Conservation (phyloP, 92 coral and sea anemone genomes). For the Phenganax marumi region DNA sequence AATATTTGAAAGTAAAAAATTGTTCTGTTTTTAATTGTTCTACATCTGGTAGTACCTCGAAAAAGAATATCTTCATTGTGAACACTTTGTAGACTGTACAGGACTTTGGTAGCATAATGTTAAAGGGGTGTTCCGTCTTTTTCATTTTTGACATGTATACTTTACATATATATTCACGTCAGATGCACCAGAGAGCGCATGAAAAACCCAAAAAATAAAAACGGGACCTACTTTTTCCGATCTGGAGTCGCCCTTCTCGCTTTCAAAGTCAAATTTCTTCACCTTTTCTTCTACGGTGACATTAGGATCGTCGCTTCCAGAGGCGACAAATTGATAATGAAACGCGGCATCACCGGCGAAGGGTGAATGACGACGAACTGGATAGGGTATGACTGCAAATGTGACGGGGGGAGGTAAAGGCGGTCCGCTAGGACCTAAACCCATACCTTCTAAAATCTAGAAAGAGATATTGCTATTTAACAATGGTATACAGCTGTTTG, state of each 20-base stretch:
- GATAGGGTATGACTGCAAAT: constrained; percentile 97
- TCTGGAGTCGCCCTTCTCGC: constrained; percentile 78
- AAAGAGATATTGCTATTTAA: neutral
- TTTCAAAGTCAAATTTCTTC: constrained; percentile 79
- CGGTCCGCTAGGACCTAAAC: constrained; percentile 92
- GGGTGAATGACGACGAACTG: constrained; percentile 94
- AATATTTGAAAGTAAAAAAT: too few species aligned
- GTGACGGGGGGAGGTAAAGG: constrained; percentile 99
- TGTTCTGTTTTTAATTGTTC: too few species aligned
- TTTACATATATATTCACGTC: too few species aligned
- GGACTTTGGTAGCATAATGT: too few species aligned
- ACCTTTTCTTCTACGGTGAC: constrained; percentile 78
- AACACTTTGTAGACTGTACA: too few species aligned
- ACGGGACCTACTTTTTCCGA: constrained; percentile 53
- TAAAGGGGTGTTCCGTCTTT: too few species aligned
- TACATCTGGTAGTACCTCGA: too few species aligned
- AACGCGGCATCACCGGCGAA: constrained; percentile 85
- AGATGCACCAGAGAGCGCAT: too few species aligned
- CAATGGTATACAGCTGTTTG: neutral
- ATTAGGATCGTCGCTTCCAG: constrained; percentile 85
- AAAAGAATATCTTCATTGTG: too few species aligned
- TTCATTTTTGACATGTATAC: too few species aligned
- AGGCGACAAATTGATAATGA: constrained; percentile 82
- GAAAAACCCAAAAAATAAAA: too few species aligned
- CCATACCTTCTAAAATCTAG: constrained; percentile 92